Evolutionary conservation across 2,888 invertebrate species (phyloP).

Genomic region (Eristalis arbustorum): DNA sequence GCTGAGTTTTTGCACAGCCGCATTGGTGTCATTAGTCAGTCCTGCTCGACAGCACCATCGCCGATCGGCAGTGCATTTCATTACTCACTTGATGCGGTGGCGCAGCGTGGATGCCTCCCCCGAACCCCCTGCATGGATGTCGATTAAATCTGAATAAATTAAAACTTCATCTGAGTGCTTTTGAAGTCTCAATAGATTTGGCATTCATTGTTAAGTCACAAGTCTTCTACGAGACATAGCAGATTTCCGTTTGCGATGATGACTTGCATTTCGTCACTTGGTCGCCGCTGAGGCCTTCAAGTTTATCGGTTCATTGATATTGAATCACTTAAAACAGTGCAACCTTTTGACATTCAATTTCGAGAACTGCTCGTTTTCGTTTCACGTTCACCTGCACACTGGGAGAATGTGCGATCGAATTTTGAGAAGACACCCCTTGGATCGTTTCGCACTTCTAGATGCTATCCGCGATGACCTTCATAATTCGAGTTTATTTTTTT

Average conservation of each 20-base stretch:
- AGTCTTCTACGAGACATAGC: not conserved
- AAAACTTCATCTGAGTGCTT: not conserved
- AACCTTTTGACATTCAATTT: not conserved
- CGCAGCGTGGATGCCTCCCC: no score
- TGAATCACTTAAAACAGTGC: not conserved
- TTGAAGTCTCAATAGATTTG: not conserved
- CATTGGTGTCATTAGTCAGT: slow-evolving; percentile 9
- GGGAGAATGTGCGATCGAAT: not conserved
- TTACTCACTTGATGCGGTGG: not conserved
- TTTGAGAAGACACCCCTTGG: not conserved
- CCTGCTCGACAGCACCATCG: not conserved
- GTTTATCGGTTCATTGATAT: not conserved
- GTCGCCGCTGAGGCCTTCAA: not conserved
- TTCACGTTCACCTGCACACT: not conserved
- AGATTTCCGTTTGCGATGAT: not conserved
- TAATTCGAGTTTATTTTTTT: not conserved
- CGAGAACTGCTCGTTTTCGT: not conserved
- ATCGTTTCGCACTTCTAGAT: not conserved
- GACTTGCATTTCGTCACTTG: not conserved
- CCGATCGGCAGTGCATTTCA: not conserved
- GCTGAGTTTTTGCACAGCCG: not conserved
- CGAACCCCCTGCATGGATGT: not conserved
- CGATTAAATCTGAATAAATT: not conserved
- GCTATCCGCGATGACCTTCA: not conserved
- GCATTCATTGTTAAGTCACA: not conserved